Evolutionary conservation across 2,888 invertebrate species (phyloP).

Genomic region (Mactromeris polynyma): DNA sequence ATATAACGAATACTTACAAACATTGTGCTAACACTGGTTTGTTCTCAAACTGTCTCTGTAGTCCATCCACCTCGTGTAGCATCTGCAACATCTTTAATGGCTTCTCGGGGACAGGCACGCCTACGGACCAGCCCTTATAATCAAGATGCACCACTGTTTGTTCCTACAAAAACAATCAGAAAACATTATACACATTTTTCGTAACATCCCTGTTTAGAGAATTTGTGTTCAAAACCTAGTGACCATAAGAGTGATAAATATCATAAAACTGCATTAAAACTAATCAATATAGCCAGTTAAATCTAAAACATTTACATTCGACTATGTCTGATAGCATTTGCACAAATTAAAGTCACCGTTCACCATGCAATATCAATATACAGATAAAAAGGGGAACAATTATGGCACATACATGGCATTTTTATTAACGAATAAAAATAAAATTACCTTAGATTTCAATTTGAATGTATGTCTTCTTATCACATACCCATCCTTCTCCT

Average conservation of each 20-base stretch:
- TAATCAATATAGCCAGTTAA: no score
- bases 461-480: neutral
- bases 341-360: no score
- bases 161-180: neutral
- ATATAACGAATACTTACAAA: neutral
- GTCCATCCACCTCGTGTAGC: constrained; percentile 13
- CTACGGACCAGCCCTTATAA: neutral
- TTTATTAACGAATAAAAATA: neutral
- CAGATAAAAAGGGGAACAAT: no score
- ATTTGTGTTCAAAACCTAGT: no score
- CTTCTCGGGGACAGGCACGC: neutral
- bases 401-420: no score
- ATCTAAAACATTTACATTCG: no score
- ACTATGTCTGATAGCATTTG: no score
- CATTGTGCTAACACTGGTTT: constrained; percentile 21
- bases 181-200: no score
- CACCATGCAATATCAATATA: no score
- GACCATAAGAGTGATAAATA: no score
- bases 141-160: neutral
- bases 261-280: no score
- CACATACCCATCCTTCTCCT: neutral
- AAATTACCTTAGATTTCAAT: neutral
- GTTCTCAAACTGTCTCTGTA: neutral
- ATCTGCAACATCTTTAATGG: neutral
- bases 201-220: no score